These are phyloP conservation scores for Tetramorium parvispinum DNA, from an alignment of 1,140 invertebrate genomes.

Conservation along the genomic window DNA sequence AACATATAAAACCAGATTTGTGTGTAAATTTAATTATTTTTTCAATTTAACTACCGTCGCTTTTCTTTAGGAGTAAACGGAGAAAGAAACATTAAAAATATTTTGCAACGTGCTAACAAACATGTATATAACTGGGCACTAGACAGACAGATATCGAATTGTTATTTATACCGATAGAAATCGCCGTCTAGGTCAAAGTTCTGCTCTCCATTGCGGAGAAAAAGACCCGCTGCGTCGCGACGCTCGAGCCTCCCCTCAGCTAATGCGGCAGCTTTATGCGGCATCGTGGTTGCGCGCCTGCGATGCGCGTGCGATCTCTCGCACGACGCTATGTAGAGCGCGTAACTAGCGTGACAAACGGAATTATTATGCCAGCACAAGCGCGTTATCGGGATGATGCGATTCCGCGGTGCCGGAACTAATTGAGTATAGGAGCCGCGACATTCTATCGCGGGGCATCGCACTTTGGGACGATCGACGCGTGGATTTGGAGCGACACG, in stretches of 20 bases:
- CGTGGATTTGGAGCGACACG: constrained; percentile 21
- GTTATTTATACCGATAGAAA: background rate
- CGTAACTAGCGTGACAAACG: constrained; percentile 80
- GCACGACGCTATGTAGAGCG: constrained; percentile 77
- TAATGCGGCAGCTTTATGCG: constrained; percentile 50
- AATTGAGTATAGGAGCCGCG: constrained; percentile 69
- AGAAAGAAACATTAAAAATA: background rate
- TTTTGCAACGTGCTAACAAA: background rate
- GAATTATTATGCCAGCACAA: constrained; percentile 80
- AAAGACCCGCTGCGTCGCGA: constrained; percentile 38
- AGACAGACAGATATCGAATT: background rate
- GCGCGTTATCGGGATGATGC: constrained; percentile 64
- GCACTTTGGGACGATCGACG: constrained; percentile 33
- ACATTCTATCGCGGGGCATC: constrained; percentile 67
- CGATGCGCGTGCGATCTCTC: constrained; percentile 52
- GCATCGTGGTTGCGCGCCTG: constrained; percentile 17
- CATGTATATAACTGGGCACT: background rate
- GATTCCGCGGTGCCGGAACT: constrained; percentile 64
- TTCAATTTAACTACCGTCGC: background rate
- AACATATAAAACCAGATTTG: background rate
- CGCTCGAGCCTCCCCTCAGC: background rate
- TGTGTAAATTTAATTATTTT: background rate
- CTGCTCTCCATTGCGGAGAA: background rate
- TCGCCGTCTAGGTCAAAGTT: background rate
- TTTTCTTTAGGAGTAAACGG: background rate